Evolutionary conservation across 2,888 invertebrate genomes (phyloP), one percentile per base, ranked within the genome.

Genomic region (Lithosia quadra): DNA sequence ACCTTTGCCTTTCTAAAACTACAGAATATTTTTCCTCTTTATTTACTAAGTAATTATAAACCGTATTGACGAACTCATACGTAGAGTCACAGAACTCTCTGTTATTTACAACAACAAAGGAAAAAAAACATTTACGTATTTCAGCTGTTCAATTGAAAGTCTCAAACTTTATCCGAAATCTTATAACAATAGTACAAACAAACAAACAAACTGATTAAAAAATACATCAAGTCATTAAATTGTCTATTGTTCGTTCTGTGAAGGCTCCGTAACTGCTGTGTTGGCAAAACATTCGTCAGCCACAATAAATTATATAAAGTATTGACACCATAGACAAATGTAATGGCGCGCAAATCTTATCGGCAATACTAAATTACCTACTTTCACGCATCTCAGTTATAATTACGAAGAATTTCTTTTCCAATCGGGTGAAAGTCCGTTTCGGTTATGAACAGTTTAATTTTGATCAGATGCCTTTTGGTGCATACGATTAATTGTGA

Each of bases 351-450:
- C 77, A 76, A 83, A 81, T 77, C 61, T 74, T 75, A 75, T 83
- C 78, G 79, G 75, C 75, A 74, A 49, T 62, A 84, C 78, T 73
- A 78, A 83, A 86, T 84, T 84, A 73, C 79, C 74, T 77, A 83
- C 89, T 89, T 89, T 89, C 90, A 81, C 85, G 85, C 78, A 87
- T 85, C 87, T 84, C 77, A 71, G 76, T 75, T 81, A 81, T 87
- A 88, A 89, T 88, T 87, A 88, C 84, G 78, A 79, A 78, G 77
- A 84, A 88, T 85, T 88, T 88, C 81, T 87, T 86, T 82, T 86
- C 77, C 79, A 77, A 84, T 79, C 60, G 77, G 75, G 87, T 85
- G 90, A 91, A 90, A 91, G 90, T 86, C 60, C 67, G 84, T 70
- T 77, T 78, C 84, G 86, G 84, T 80, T 85, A 74, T 76, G 83